Evolutionary conservation across 2,113 vertebrate species (phyloP).

Genomic region (Origma solitaria): DNA sequence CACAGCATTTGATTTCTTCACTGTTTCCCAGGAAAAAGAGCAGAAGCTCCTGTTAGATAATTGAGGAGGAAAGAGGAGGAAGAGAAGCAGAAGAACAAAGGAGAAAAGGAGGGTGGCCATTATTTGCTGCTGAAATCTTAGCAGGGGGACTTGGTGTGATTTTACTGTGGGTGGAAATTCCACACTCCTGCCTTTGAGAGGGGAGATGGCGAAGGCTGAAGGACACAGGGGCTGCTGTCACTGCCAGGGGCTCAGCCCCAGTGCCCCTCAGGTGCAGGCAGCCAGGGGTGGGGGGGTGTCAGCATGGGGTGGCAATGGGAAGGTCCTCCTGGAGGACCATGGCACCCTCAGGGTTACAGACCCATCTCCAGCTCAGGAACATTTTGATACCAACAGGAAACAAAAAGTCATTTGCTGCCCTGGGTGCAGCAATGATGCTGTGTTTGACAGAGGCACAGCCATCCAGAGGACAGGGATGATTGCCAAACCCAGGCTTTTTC

Average conservation of each 20-base stretch:
- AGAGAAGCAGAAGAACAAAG: background rate
- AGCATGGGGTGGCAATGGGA: background rate
- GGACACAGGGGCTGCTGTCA: too few species aligned
- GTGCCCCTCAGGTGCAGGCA: background rate
- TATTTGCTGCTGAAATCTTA: background rate
- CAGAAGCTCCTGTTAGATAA: background rate
- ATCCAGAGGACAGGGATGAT: background rate
- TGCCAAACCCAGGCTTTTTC: background rate
- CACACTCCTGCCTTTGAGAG: background rate
- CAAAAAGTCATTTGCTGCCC: background rate
- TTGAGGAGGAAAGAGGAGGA: background rate
- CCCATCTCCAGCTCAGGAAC: background rate
- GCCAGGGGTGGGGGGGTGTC: background rate
- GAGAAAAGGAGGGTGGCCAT: background rate
- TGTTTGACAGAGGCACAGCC: background rate
- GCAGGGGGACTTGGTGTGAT: background rate
- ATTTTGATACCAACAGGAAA: fast-evolving
- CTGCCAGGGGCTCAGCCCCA: background rate
- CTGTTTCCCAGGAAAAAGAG: background rate
- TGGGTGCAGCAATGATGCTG: background rate
- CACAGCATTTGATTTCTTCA: background rate
- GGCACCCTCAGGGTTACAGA: background rate
- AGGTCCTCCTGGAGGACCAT: background rate
- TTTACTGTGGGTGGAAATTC: background rate
- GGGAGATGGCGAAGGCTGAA: background rate